Base-by-base conservation (phyloP, 2,797 vertebrate species). In the Sparus aurata region DNA sequence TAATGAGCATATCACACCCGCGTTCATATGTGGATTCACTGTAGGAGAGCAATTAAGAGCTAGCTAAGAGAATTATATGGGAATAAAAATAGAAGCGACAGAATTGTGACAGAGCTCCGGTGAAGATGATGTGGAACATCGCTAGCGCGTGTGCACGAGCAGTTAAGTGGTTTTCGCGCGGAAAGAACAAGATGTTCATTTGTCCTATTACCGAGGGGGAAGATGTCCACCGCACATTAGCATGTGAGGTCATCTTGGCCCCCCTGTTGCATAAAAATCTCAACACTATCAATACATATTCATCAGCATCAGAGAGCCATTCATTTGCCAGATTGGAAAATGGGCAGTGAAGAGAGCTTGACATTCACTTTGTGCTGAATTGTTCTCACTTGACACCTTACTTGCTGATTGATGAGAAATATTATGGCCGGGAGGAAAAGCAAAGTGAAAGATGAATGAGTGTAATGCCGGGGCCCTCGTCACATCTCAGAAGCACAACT, bases 331-430 rank as follows among this genome's bases (percentile, higher is more conserved):
- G 82, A 91, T 87, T 86, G 77, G 73, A 84, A 88, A 85, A 89
- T 90, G 85, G 91, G 74, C 91, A 91, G 89, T 80, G 85, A 85
- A 90, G 88, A 89, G 89, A 93, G 90, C 94, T 85, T 85, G 91
- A 92, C 94, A 89, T 95, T 95, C 94, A 95, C 94, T 81, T 92
- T 85, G 89, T 85, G 80, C 80, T 87, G 91, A 89, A 90, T 91
- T 91, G 91, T 95, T 94, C 94, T 86, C 84, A 91, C 90, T 91
- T 95, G 95, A 95, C 93, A 89, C 85, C 92, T 93, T 87, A 94
- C 90, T 95, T 88, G 87, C 88, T 96, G 95, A 96, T 95, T 96
- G 96, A 96, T 96, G 94, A 94, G 93, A 93, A 94, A 94, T 95
- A 96, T 95, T 93, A 95, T 80, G 84, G 92, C 90, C 87, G 79